phyloP scores from a whole-genome alignment of 1,140 invertebrate species.

The Zaprionus davidi region DNA sequence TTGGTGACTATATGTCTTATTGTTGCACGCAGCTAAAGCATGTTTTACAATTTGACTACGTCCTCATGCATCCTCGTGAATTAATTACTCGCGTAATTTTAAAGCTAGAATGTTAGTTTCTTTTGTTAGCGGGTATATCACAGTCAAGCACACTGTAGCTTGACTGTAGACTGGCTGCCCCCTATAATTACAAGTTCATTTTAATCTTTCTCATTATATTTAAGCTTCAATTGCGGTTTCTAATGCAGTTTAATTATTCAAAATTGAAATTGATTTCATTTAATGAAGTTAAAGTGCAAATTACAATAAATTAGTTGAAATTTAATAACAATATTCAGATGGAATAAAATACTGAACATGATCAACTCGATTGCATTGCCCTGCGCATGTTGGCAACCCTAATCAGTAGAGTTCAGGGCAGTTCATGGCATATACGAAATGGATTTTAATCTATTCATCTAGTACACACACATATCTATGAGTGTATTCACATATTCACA shows the following conservation, averaged over 20 bases:
- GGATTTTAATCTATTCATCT: slow-evolving; percentile 19
- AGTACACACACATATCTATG: slow-evolving; percentile 38
- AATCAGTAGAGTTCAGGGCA: slow-evolving; percentile 51
- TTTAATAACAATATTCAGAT: not conserved
- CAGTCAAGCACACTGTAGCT: not conserved
- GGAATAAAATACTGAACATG: not conserved
- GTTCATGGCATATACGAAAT: slow-evolving; percentile 19
- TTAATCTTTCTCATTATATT: not conserved
- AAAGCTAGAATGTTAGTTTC: too few relatives aligned
- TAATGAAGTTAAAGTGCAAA: not conserved
- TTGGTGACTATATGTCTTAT: too few relatives aligned
- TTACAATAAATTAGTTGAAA: not conserved
- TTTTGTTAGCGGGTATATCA: too few relatives aligned
- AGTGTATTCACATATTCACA: slow-evolving; percentile 32
- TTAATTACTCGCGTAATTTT: too few relatives aligned
- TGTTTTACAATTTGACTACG: too few relatives aligned
- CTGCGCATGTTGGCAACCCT: not conserved
- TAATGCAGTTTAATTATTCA: not conserved
- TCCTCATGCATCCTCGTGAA: too few relatives aligned
- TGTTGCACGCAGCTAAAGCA: too few relatives aligned
- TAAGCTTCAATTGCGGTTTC: not conserved
- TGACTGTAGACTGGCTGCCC: not conserved
- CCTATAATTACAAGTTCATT: not conserved
- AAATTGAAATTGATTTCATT: not conserved
- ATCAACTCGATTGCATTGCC: too few relatives aligned